A percentile compares a stretch with the other conserved stretches of the same genome.
Evolutionary conservation across 2,888 invertebrate genomes (phyloP).

Genomic region (Cryptus viduatorius): DNA sequence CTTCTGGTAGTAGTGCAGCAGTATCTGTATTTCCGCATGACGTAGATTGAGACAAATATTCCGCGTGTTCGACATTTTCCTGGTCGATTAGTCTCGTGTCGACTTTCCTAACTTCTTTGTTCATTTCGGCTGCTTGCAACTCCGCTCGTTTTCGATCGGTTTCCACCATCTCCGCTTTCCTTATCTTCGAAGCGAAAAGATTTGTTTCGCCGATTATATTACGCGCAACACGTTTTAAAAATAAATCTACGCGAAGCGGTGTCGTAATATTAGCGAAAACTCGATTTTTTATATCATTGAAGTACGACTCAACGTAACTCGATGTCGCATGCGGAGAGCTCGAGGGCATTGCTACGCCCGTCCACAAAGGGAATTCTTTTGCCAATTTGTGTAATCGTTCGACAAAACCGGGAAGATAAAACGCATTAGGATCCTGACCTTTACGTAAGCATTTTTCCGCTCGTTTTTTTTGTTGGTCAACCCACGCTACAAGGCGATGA

Average conservation of each 20-base stretch:
- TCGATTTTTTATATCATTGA: slow-evolving; percentile 26
- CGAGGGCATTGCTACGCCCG: background rate
- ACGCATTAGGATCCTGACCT: slow-evolving; percentile 35
- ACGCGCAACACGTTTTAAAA: background rate
- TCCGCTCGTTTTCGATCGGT: background rate
- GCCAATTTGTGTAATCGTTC: slow-evolving; percentile 8
- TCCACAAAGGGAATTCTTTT: background rate
- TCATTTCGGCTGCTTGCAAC: too few relatives aligned
- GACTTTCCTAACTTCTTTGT: too few relatives aligned
- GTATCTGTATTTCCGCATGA: background rate
- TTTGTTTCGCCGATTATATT: slow-evolving; percentile 10
- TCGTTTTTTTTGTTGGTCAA: background rate
- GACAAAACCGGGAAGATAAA: slow-evolving; percentile 42
- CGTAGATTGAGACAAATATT: background rate
- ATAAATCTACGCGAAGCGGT: slow-evolving; percentile 18
- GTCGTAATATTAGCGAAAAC: background rate
- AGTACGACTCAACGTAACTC: slow-evolving; percentile 24
- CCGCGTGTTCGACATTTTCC: background rate
- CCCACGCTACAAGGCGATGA: background rate
- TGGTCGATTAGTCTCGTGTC: too few relatives aligned
- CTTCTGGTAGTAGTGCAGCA: background rate
- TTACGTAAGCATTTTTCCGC: background rate
- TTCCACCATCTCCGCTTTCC: background rate
- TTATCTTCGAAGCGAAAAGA: slow-evolving; percentile 3
- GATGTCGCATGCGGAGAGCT: slow-evolving; percentile 14